Base-by-base conservation (phyloP, 2,888 invertebrate genomes). In the Arge pagana region DNA sequence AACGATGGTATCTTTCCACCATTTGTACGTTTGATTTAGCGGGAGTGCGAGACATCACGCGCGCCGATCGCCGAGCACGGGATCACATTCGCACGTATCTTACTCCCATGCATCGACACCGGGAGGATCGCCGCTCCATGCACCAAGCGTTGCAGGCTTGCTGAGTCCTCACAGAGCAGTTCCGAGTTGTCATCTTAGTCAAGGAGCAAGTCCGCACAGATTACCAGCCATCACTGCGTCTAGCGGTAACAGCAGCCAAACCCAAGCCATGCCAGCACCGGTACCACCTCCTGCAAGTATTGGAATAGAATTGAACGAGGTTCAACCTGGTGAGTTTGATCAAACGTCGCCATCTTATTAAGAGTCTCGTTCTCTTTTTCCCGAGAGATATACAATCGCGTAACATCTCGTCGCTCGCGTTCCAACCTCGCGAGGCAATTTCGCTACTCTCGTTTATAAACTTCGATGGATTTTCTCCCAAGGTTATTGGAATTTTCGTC, bases 261-360 rank as follows among this genome's bases (percentile, higher is more conserved):
- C 55, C 36, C 64, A 65, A 41, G 56, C 45, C n/a, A 55, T 61
- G 13, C 60, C 60, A 23, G 48, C 24, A 16, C 42, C 52, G 33
- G 45, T 59, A 19, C 63, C 64, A 45, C 60, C 71, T 2, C 56
- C 68, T 13, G 52, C 69, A 41, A 74, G 59, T 42, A 64, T 73
- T 43, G 72, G 70, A 13, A 70, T 72, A 50, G 74, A 75, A 50
- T 62, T 74, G 39, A 70, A 67, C 54, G 72, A 75, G 35, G 66
- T 67, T 24, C 72, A 72, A 42, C 68, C 73, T 36, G 72, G 75
- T 75, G 58, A 65, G 61, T 50, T 26, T 2, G 41, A 8, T n/a
- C n/a, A n/a, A n/a, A n/a, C n/a, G n/a, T n/a, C n/a, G n/a, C n/a
- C n/a, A n/a, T n/a, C n/a, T n/a, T n/a, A n/a, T n/a, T n/a, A n/a